phyloP scores from a whole-genome alignment of 2,888 invertebrate species.

The Crocallis elinguaria region DNA sequence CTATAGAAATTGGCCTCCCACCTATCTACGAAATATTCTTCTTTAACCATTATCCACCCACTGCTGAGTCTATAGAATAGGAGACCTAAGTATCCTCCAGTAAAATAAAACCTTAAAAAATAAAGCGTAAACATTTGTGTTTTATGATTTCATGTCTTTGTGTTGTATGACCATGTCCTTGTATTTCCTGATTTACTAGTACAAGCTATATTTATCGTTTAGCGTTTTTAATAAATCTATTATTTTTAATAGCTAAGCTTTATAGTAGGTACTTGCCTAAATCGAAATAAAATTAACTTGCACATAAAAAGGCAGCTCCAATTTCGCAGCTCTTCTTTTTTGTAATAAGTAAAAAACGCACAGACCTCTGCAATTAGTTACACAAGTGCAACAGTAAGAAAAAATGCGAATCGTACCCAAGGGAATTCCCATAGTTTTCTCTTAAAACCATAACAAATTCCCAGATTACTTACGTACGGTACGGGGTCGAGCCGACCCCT shows the following conservation, averaged over 20 bases:
- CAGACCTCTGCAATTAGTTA: constrained; percentile 39
- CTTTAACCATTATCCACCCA: no score
- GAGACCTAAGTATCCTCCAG: no score
- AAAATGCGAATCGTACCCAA: constrained; percentile 65
- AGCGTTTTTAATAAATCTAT: no score
- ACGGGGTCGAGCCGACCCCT: constrained; percentile 54
- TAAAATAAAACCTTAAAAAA: no score
- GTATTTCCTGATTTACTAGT: neutral
- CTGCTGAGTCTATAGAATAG: no score
- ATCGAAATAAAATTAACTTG: neutral
- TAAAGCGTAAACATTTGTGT: no score
- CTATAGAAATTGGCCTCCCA: no score
- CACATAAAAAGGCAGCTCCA: constrained; percentile 12
- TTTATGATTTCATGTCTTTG: neutral
- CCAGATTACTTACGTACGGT: constrained; percentile 71
- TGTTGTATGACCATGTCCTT: neutral
- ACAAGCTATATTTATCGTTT: no score
- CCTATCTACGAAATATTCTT: no score
- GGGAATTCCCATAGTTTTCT: constrained; percentile 71
- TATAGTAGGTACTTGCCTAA: no score
- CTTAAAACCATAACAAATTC: constrained; percentile 82
- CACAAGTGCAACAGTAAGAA: constrained; percentile 34
- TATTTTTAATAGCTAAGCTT: no score
- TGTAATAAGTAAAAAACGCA: constrained; percentile 30
- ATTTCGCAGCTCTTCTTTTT: no score